Evolutionary conservation across 2,113 vertebrate species (phyloP), one percentile per base, ranked within the genome.

Genomic region (Rhizomys pruinosus): DNA sequence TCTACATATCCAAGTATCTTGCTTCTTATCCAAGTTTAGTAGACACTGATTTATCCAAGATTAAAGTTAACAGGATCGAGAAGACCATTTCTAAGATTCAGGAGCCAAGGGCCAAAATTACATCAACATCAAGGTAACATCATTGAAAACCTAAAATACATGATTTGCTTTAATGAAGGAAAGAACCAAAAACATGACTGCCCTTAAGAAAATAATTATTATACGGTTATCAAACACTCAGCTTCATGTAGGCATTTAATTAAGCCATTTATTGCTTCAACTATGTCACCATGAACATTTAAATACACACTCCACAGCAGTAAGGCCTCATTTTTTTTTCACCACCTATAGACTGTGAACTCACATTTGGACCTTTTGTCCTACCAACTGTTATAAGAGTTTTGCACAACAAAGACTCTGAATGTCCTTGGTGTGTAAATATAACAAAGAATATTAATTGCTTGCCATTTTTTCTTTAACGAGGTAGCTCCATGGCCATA

Each of bases 211-310:
- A 92, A 84, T 57, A 96, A 87, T 89, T 42, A 97, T 0, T 89
- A 11, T 81, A 93, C 74, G 74, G 90, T 94, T 84, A 97, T 97
- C 96, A 95, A 97, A 97, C 95, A 97, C 95, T 97, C 96, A 66
- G 95, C 92, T 96, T 96, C 91, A 71, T 94, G 95, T 91, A 97
- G 95, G 95, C 92, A 97, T 97, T 97, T 89, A 91, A 95, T 96
- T 94, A 96, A 97, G 96, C 96, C 96, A 97, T 97, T 97, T 97
- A 97, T 97, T 97, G 97, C 96, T 97, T 97, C 91, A 97, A 96
- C 95, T 93, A 84, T 95, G 94, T 95, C 73, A 95, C 94, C 94
- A 96, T 85, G 94, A 97, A 97, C 96, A 97, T 93, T 93, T 93
- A 92, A 90, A 96, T 93, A 96, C 39, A 96, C 92, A 97, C 96